phyloP scores from a whole-genome alignment of 2,888 invertebrate genomes.

The Stictocephala bisonia region DNA sequence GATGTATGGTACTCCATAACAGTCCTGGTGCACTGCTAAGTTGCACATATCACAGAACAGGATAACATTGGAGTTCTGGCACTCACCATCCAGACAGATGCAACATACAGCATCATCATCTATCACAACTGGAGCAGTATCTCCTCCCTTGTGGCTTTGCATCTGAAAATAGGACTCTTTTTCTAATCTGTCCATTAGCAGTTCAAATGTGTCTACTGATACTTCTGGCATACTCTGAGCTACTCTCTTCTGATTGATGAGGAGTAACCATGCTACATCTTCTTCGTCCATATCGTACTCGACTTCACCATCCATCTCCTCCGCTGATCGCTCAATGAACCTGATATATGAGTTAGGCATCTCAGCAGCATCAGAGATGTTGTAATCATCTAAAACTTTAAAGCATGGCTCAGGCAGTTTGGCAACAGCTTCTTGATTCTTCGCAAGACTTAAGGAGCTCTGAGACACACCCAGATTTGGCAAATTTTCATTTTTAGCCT shows the following conservation, averaged over 20 bases:
- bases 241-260: constrained; percentile 86
- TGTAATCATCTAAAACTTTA: constrained; percentile 79
- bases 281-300: constrained; percentile 99
- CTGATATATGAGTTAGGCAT: constrained; percentile 84
- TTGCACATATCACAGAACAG: constrained; percentile 99
- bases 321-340: constrained; percentile 93
- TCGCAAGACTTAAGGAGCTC: constrained; percentile 35
- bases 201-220: constrained; percentile 90
- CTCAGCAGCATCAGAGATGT: constrained; percentile 84
- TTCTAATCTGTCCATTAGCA: constrained; percentile 97
- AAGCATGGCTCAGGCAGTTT: constrained; percentile 78
- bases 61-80: constrained; percentile 98
- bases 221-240: constrained; percentile 79
- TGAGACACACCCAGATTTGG: constrained; percentile 3
- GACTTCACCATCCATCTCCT: constrained; percentile 91
- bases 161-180: constrained; percentile 92
- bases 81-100: constrained; percentile 98
- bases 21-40: constrained; percentile 98
- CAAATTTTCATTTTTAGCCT: not conserved
- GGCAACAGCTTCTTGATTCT: constrained; percentile 64
- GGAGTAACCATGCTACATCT: constrained; percentile 92
- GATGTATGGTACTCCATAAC: constrained; percentile 97
- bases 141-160: constrained; percentile 66
- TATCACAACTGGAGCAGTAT: constrained; percentile 75
- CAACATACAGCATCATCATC: constrained; percentile 99